Conservation (phyloP, 2,797 vertebrate genomes). For the Setipinna tenuifilis region DNA sequence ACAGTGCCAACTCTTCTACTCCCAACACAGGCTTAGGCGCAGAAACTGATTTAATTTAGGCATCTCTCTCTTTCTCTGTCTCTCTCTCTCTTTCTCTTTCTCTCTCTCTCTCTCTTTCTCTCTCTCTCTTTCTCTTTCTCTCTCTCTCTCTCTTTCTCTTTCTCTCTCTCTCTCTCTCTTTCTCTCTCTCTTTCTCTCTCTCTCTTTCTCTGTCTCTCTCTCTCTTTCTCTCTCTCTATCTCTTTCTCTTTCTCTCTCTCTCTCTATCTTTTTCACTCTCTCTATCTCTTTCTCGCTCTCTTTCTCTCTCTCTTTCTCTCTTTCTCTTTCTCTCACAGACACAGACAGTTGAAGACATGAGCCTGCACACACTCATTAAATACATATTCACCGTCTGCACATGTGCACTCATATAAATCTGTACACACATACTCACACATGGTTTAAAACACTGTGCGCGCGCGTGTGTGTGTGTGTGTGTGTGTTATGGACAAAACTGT, state of each 20-base stretch:
- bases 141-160: no score
- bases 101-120: no score
- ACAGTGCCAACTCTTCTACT: background rate
- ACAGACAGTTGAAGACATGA: background rate
- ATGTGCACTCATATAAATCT: background rate
- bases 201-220: no score
- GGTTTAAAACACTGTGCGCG: background rate
- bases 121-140: no score
- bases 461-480: constrained; percentile 29
- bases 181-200: no score
- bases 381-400: no score
- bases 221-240: no score
- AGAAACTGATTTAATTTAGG: background rate
- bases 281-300: background rate
- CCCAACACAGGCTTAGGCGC: background rate
- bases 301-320: background rate
- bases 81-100: no score
- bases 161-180: no score
- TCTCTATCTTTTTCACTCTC: no score
- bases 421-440: background rate
- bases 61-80: background rate
- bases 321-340: background rate
- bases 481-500: constrained; percentile 61
- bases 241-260: no score
- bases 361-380: background rate